Base-by-base conservation (phyloP, 2,113 vertebrate species). In the Phoenicopterus ruber region DNA sequence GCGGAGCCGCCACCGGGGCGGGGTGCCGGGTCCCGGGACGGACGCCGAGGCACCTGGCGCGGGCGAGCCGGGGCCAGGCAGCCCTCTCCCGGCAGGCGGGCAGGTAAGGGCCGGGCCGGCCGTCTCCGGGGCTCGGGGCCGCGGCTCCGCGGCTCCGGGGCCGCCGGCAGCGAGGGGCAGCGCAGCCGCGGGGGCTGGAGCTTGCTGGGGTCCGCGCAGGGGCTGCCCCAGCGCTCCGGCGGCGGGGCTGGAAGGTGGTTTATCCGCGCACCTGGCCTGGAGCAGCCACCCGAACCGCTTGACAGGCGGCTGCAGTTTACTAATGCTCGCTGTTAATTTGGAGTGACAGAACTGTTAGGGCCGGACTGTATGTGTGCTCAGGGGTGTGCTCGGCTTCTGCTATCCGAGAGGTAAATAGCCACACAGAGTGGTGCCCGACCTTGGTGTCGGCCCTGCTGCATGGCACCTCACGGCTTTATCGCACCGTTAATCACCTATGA, bases 331-430 rank as follows among this genome's bases (percentile, higher is more conserved):
- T 32, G 61, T 24, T 61, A 2, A 0, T 3, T 31, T 2, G 1
- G 13, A 9, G 7, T 1, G 81, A 4, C 16, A 7, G 34, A 11
- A 6, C 11, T 5, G 7, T 18, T 12, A 11, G 17, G 28, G 19
- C 31, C 13, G 49, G 19, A 1, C 17, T 17, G 31, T 10, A 0
- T 3, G 8, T 0, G 1, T 4, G 36, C 44, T 10, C 10, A 0
- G 55, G 77, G 63, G 7, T 46, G 59, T 20, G 2, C 44, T 34
- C 6, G 6, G 9, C 9, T 44, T 9, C 22, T 28, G 79, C 79
- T 6, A 3, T 17, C 21, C 7, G 42, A 3, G n/a, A 10, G 38
- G 57, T 12, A 20, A 15, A n/a, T 2, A 32, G 13, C 8, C 17
- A 1, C 50, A 4, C 8, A 4, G 69, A 26, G 38, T 9, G 0